These are phyloP conservation scores for Nothocercus nigrocapillus DNA, from an alignment of 2,113 vertebrate genomes.

Conservation along the genomic window DNA sequence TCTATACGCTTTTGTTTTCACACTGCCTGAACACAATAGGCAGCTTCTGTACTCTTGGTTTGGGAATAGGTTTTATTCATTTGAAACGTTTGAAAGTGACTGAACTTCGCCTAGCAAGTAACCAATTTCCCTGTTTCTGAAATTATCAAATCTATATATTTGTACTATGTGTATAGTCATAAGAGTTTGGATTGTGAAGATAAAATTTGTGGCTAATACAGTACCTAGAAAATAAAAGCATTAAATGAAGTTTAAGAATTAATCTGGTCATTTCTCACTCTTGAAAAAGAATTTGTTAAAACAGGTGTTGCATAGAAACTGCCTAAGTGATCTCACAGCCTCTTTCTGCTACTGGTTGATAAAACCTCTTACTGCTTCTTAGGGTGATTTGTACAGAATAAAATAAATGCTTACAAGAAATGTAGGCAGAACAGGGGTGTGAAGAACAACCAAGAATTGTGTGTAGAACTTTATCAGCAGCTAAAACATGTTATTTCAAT, in stretches of 20 bases:
- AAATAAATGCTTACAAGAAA: not conserved
- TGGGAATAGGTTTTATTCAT: constrained; percentile 22
- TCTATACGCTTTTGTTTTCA: not conserved
- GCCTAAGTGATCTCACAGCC: not conserved
- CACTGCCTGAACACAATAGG: not conserved
- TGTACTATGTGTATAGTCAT: constrained; percentile 24
- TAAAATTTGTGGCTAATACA: constrained; percentile 28
- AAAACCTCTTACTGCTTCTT: not conserved
- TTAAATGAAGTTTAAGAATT: constrained; percentile 7
- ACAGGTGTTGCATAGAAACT: not conserved
- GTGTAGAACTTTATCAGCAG: not conserved
- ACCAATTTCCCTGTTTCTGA: constrained; percentile 40
- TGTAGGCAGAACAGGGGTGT: not conserved
- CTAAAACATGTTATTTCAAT: not conserved
- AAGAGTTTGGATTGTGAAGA: constrained; percentile 12
- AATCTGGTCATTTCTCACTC: constrained; percentile 34
- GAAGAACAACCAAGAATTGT: not conserved
- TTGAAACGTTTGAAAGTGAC: not conserved
- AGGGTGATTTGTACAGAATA: not conserved
- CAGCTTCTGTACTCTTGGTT: not conserved
- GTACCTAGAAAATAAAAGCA: constrained; percentile 60
- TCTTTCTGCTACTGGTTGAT: not conserved
- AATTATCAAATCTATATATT: constrained; percentile 49
- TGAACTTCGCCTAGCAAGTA: not conserved
- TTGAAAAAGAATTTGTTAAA: not conserved